phyloP scores from a whole-genome alignment of 2,888 invertebrate species.

The Argyresthia goedartella region DNA sequence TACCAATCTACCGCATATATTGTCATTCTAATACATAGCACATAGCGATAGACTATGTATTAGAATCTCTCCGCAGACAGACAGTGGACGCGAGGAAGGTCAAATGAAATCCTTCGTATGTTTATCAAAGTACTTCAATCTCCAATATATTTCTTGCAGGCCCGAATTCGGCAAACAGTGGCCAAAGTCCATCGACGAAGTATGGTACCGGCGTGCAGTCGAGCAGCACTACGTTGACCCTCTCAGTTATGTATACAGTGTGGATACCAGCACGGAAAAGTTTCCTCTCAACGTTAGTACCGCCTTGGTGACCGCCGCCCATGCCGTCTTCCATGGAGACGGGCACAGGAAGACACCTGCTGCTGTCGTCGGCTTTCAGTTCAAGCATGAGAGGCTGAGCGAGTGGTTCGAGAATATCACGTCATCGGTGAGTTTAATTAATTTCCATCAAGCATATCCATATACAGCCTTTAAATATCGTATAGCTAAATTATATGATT shows the following conservation, averaged over 20 bases:
- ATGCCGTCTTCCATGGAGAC: constrained; percentile 81
- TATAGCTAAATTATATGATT: too few species aligned
- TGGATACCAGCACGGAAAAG: constrained; percentile 47
- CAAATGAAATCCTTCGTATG: not conserved
- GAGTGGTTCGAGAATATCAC: constrained; percentile 86
- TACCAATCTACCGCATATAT: too few species aligned
- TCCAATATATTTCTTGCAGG: constrained; percentile 41
- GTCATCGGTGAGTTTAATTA: constrained; percentile 69
- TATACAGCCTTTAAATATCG: too few species aligned
- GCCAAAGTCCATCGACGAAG: constrained; percentile 86
- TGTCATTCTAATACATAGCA: too few species aligned
- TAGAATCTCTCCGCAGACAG: too few species aligned
- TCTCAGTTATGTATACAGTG: constrained; percentile 82
- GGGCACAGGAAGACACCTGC: constrained; percentile 74
- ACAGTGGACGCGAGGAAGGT: too few species aligned
- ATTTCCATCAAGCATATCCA: too few species aligned
- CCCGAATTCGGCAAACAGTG: constrained; percentile 80
- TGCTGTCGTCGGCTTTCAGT: constrained; percentile 83
- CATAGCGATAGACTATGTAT: too few species aligned
- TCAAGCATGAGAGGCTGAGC: constrained; percentile 81
- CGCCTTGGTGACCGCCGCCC: constrained; percentile 86
- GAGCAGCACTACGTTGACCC: constrained; percentile 85
- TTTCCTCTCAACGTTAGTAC: constrained; percentile 70
- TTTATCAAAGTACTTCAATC: not conserved
- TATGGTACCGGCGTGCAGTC: constrained; percentile 91